phyloP scores from a whole-genome alignment of 2,888 invertebrate species.

The Euphydryas editha region DNA sequence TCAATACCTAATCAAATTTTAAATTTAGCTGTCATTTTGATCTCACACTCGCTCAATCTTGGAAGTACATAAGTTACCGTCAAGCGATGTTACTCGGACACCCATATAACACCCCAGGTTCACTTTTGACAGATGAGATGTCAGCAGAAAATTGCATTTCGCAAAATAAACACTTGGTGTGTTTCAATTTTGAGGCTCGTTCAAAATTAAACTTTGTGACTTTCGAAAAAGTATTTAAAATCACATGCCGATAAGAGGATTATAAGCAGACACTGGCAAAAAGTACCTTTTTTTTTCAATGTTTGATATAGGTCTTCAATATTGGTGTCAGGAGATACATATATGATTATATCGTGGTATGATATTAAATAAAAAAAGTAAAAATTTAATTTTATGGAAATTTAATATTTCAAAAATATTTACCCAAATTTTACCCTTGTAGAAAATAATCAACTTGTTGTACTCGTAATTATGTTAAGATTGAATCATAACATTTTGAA shows the following conservation, averaged over 20 bases:
- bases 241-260: background rate
- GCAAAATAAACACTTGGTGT: constrained; percentile 40
- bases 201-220: constrained; percentile 22
- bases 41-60: constrained; percentile 42
- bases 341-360: background rate
- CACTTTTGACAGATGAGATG: constrained; percentile 66
- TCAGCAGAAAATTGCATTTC: constrained; percentile 57
- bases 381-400: no score
- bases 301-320: background rate
- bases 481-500: no score
- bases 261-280: no score
- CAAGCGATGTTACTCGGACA: constrained; percentile 55
- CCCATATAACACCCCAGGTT: constrained; percentile 63
- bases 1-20: constrained; percentile 38
- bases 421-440: no score
- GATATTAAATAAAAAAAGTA: no score
- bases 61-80: constrained; percentile 42
- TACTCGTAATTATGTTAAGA: no score
- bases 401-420: no score
- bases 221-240: constrained; percentile 4
- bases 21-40: constrained; percentile 41
- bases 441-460: no score
- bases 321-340: background rate
- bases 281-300: background rate
- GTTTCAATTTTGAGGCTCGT: constrained; percentile 19